These are phyloP conservation scores for Andrena praecox DNA, from an alignment of 2,888 invertebrate species.

Conservation along the genomic window DNA sequence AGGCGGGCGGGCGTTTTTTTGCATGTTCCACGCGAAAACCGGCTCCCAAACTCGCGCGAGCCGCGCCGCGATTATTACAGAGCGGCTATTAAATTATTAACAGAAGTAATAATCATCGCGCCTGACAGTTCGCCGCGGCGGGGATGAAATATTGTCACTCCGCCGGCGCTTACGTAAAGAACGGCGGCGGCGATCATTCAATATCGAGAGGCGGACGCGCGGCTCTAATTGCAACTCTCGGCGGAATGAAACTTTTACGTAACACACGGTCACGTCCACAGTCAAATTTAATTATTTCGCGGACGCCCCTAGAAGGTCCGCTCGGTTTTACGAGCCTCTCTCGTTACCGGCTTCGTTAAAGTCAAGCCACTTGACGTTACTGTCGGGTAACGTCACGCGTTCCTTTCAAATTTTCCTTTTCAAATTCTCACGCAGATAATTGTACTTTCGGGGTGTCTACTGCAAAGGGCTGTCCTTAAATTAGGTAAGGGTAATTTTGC, in stretches of 20 bases:
- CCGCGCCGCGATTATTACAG: neutral
- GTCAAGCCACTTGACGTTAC: neutral
- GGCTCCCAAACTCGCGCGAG: conserved; percentile 27
- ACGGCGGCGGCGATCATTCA: conserved; percentile 17
- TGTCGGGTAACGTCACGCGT: neutral
- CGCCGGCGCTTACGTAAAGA: conserved; percentile 46
- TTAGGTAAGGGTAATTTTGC: no score
- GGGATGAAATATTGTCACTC: conserved; percentile 42
- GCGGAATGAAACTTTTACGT: conserved; percentile 52
- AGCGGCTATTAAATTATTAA: conserved; percentile 45
- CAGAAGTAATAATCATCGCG: conserved; percentile 51
- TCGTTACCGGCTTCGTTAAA: conserved; percentile 39
- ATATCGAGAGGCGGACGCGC: conserved; percentile 34
- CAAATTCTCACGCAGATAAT: neutral
- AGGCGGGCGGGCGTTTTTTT: neutral
- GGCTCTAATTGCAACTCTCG: conserved; percentile 54
- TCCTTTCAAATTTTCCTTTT: neutral
- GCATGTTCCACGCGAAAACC: conserved; percentile 27
- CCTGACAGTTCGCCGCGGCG: conserved; percentile 35
- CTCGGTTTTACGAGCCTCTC: conserved; percentile 44
- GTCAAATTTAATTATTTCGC: conserved; percentile 63
- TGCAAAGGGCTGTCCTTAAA: no score
- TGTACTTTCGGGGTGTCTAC: no score
- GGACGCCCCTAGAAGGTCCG: conserved; percentile 10
- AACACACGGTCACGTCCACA: conserved; percentile 32